A percentile compares a stretch with the other conserved stretches of the same genome.
Conservation (phyloP, 2,113 vertebrate species). For the Leucopsar rothschildi region DNA sequence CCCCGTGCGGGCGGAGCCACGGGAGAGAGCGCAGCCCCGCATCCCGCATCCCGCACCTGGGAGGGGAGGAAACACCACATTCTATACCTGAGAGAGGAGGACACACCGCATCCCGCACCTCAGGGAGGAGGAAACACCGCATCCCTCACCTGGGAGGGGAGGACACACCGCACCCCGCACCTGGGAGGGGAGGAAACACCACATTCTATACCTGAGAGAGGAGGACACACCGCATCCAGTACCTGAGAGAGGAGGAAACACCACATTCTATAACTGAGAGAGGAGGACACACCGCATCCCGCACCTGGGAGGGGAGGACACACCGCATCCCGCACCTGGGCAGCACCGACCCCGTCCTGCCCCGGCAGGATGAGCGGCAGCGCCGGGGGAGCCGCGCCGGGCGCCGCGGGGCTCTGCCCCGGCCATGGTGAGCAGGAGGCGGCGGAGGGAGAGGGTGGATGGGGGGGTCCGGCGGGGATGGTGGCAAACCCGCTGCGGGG, state of each 20-base stretch:
- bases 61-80: background rate
- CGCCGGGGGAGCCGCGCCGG: conserved; percentile 7
- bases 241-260: background rate
- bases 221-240: background rate
- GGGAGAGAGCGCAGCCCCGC: background rate
- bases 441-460: background rate
- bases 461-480: background rate
- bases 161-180: background rate
- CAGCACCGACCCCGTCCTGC: background rate
- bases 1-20: background rate
- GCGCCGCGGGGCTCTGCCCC: conserved; percentile 2
- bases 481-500: background rate
- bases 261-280: background rate
- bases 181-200: background rate
- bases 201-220: background rate
- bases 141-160: background rate
- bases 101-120: background rate
- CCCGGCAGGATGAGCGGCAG: background rate
- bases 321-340: background rate
- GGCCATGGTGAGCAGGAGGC: background rate
- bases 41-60: background rate
- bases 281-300: no score
- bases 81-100: background rate
- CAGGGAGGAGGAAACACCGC: background rate
- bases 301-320: background rate